Evolutionary conservation across 1,140 invertebrate species (phyloP).

Genomic region (Drosophila kepulauana): DNA sequence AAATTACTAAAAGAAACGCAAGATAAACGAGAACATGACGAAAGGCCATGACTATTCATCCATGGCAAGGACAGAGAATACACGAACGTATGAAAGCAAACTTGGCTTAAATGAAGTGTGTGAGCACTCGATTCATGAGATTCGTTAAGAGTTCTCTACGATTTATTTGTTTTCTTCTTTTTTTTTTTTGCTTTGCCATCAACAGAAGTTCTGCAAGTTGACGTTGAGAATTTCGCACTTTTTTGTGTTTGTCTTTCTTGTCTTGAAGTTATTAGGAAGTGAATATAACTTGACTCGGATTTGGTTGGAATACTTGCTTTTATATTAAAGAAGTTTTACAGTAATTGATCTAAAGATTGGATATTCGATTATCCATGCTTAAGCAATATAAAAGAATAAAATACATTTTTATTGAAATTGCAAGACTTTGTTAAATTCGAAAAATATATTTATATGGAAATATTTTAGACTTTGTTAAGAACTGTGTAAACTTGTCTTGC

Average conservation of each 20-base stretch:
- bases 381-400: too few relatives aligned
- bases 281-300: not conserved
- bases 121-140: not conserved
- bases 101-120: conserved; percentile 4
- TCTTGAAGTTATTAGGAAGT: conserved; percentile 1
- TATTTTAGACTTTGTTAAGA: too few relatives aligned
- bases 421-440: too few relatives aligned
- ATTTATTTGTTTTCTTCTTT: not conserved
- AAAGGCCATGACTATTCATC: conserved; percentile 1
- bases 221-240: not conserved
- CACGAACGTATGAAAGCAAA: conserved; percentile 1
- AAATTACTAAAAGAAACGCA: conserved; percentile 31
- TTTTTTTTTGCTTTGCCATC: not conserved
- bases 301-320: not conserved
- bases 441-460: too few relatives aligned
- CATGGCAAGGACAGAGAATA: not conserved
- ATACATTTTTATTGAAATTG: too few relatives aligned
- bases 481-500: too few relatives aligned
- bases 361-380: not conserved
- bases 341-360: not conserved
- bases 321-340: not conserved
- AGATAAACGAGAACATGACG: conserved; percentile 26
- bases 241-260: not conserved
- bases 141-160: not conserved
- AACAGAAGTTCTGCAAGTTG: conserved; percentile 1